Conservation (phyloP, 2,797 vertebrate species). For the Rachycentron canadum region DNA sequence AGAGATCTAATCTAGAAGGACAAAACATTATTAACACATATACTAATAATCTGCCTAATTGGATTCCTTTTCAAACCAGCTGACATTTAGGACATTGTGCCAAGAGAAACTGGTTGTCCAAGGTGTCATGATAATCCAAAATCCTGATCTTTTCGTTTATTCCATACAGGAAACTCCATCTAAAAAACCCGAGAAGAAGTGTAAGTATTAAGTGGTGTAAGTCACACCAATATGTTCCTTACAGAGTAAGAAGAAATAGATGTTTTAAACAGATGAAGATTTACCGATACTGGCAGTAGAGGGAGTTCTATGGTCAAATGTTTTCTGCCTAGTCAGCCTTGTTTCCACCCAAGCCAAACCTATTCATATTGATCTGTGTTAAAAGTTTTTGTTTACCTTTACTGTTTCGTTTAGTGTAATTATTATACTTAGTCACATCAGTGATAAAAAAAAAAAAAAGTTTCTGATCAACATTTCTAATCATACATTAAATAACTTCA, state of each 20-base stretch:
- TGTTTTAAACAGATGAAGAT: neutral
- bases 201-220: conserved; percentile 61
- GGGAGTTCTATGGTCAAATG: too few species aligned
- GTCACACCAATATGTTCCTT: neutral
- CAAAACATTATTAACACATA: neutral
- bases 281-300: neutral
- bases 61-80: neutral
- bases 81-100: neutral
- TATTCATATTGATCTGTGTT: neutral
- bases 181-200: neutral
- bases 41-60: neutral
- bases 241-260: neutral
- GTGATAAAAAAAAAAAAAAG: too few species aligned
- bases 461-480: neutral
- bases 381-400: neutral
- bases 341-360: too few species aligned
- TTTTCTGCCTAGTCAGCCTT: too few species aligned
- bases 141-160: neutral
- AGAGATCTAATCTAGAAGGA: neutral
- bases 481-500: too few species aligned
- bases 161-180: conserved; percentile 50
- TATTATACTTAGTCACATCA: too few species aligned
- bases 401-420: too few species aligned
- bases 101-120: neutral
- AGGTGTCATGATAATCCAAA: neutral